A percentile compares a stretch with the other conserved stretches of the same genome.
These are phyloP conservation scores for Alosa alosa DNA, from an alignment of 2,113 vertebrate species.

Conservation along the genomic window DNA sequence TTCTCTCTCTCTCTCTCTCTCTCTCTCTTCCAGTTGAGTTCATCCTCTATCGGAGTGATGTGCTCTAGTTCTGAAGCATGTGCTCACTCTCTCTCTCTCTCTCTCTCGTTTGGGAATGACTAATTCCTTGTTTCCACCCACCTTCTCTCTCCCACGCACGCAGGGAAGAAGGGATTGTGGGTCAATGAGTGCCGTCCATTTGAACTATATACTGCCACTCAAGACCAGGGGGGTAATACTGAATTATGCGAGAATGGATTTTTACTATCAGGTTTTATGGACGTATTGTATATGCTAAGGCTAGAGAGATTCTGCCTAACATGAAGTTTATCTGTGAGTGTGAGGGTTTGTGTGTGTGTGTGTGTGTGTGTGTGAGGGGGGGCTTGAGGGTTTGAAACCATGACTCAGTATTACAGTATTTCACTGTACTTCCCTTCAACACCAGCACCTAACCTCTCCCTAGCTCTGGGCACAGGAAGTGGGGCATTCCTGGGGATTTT, in stretches of 20 bases:
- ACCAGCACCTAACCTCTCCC: slow-evolving; percentile 1
- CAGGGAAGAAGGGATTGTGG: slow-evolving; percentile 34
- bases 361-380: neutral
- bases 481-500: slow-evolving; percentile 13
- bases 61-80: neutral
- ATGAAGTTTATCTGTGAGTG: neutral
- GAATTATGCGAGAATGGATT: neutral
- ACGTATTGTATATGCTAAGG: neutral
- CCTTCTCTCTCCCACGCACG: slow-evolving; percentile 32
- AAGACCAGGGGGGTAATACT: neutral
- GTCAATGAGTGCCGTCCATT: slow-evolving; percentile 33
- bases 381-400: neutral
- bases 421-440: neutral
- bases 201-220: slow-evolving; percentile 1
- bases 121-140: slow-evolving; percentile 48
- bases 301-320: neutral
- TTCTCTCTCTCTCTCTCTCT: neutral
- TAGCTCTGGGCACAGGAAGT: slow-evolving; percentile 5
- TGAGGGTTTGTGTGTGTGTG: neutral
- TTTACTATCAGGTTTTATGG: neutral
- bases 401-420: slow-evolving; percentile 6
- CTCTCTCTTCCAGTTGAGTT: slow-evolving; percentile 12
- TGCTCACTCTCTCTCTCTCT: neutral
- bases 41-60: neutral
- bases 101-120: slow-evolving; percentile 40